Conservation (phyloP, 2,888 invertebrate genomes). For the Diloba caeruleocephala region DNA sequence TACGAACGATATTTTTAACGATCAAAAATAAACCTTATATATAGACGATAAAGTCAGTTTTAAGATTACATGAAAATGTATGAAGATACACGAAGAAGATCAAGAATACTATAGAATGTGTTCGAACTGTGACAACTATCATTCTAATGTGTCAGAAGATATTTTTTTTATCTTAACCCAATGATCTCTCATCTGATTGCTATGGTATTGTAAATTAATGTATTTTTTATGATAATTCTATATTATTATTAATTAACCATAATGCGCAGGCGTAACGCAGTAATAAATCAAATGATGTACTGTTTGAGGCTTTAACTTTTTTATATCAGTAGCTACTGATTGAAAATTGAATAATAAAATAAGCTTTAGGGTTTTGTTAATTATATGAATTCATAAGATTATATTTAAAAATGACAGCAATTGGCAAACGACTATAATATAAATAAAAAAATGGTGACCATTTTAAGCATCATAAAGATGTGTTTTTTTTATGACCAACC, state of each 20-base stretch:
- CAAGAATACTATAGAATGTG: slow-evolving; percentile 11
- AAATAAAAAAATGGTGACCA: slow-evolving; percentile 34
- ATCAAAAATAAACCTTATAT: slow-evolving; percentile 38
- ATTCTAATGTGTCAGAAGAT: slow-evolving; percentile 42
- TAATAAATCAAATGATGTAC: slow-evolving; percentile 31
- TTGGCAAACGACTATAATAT: slow-evolving; percentile 21
- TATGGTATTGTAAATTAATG: slow-evolving; percentile 13
- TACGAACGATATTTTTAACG: slow-evolving; percentile 44
- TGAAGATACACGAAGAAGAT: slow-evolving; percentile 24
- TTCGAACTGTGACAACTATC: slow-evolving; percentile 45
- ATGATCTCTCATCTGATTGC: slow-evolving; percentile 32
- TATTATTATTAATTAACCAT: slow-evolving; percentile 26
- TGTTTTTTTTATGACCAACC: slow-evolving; percentile 31
- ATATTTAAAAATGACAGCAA: slow-evolving; percentile 51
- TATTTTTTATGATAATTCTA: slow-evolving; percentile 32
- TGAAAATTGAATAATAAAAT: slow-evolving; percentile 21
- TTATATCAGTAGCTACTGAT: slow-evolving; percentile 25
- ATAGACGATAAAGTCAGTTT: slow-evolving; percentile 22
- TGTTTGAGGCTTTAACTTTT: slow-evolving; percentile 8
- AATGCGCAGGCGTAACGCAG: slow-evolving; percentile 17
- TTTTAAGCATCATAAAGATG: slow-evolving; percentile 35
- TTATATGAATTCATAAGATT: slow-evolving; percentile 13
- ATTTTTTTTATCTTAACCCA: slow-evolving; percentile 1
- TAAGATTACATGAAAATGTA: slow-evolving; percentile 1
- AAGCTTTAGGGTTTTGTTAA: slow-evolving; percentile 9